Base-by-base conservation (phyloP, 2,113 vertebrate species). In the Hippocampus guttulatus region DNA sequence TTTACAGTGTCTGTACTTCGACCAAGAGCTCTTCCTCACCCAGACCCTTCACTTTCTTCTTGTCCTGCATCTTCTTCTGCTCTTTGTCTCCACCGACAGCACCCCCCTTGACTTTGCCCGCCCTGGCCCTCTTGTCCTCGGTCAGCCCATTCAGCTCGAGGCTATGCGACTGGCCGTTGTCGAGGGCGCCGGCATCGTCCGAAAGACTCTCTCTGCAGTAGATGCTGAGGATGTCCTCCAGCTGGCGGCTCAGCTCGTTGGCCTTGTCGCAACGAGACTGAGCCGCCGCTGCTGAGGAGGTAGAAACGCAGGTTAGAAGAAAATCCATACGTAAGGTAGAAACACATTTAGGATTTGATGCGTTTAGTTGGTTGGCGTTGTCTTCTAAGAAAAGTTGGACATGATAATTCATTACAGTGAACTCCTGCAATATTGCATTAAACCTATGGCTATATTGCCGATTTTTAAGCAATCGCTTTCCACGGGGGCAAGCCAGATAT, bases 171-270 rank as follows among this genome's bases (percentile, higher is more conserved):
- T 95, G 95, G 5, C 95, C 95, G 2, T 95, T 96, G 60, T 95
- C 92, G 0, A 92, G 79, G 38, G 90, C 86, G 2, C 88, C 83
- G 0, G 83, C 78, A 0, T 94, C 92, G 33, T 94, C 95, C 0
- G 86, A 89, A 69, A 85, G 88, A 67, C 79, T 92, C 76, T 93
- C 94, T 78, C 93, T 87, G 14, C 95, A 98, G 88, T 98, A 99
- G 0, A 95, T 98, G 90, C 84, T 98, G 54, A 99, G 81, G 87
- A 99, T 98, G 83, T 98, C 96, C 89, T 99, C 96, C 27, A 99
- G 83, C 84, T 98, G 95, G 40, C 96, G 82, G 84, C 95, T 98
- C 61, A 99, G 93, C 85, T 96, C 95, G 69, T 98, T 96, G 0
- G 94, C 96, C 81, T 97, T 93, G 80, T 98, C 96, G 1, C 92